Conservation (phyloP, 2,888 invertebrate species). For the Cataglyphis cursor region DNA sequence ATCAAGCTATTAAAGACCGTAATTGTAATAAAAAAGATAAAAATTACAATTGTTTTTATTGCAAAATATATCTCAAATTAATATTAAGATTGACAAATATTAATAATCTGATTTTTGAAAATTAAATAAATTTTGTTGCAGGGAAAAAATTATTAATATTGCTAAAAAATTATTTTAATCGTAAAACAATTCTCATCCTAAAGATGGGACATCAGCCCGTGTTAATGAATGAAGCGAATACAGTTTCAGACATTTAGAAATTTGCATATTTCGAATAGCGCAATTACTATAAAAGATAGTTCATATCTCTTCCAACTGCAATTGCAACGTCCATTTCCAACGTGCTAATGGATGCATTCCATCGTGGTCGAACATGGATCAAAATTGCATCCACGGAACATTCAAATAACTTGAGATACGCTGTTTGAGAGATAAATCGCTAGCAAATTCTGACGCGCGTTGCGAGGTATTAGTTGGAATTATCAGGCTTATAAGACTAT, state of each 20-base stretch:
- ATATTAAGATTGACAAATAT: neutral
- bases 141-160: neutral
- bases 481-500: slow-evolving; percentile 15
- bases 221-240: slow-evolving; percentile 21
- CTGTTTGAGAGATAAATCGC: slow-evolving; percentile 36
- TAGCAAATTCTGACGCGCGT: slow-evolving; percentile 21
- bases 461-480: slow-evolving; percentile 30
- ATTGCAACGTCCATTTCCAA: slow-evolving; percentile 31
- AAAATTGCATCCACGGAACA: slow-evolving; percentile 46
- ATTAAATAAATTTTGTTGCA: neutral
- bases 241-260: slow-evolving; percentile 8
- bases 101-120: slow-evolving; percentile 1
- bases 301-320: slow-evolving; percentile 15
- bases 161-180: neutral
- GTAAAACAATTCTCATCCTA: neutral
- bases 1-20: neutral
- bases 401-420: slow-evolving; percentile 41
- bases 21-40: neutral
- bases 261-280: slow-evolving; percentile 4
- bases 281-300: slow-evolving; percentile 23
- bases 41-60: neutral
- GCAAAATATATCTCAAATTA: neutral
- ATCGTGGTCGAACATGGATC: slow-evolving; percentile 38
- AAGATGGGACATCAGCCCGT: neutral
- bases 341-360: slow-evolving; percentile 51